phyloP scores from a whole-genome alignment of 2,797 vertebrate species.

The Cyprinodon diabolis region DNA sequence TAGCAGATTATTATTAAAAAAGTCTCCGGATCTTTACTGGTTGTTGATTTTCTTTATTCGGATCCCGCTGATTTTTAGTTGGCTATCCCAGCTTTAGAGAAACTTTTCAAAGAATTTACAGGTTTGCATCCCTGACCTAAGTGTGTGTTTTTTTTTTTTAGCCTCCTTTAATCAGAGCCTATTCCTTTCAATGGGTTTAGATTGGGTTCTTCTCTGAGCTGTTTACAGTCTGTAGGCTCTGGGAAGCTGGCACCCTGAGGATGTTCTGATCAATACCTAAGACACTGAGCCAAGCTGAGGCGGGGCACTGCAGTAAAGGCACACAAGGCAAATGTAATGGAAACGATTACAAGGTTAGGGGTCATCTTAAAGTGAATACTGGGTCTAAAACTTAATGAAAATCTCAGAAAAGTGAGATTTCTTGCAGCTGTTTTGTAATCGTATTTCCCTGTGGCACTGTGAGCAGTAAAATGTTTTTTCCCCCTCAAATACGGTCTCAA shows the following conservation, averaged over 20 bases:
- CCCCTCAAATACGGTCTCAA: conserved; percentile 39
- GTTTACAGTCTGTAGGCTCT: conserved; percentile 35
- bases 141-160: conserved; percentile 7
- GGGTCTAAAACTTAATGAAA: conserved; percentile 24
- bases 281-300: conserved; percentile 52
- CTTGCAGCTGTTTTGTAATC: conserved; percentile 18
- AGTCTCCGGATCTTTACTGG: no score
- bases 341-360: conserved; percentile 21
- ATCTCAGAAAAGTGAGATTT: conserved; percentile 1
- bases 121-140: background rate
- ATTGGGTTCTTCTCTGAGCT: conserved; percentile 14
- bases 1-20: no score
- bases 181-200: conserved; percentile 25
- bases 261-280: conserved; percentile 68
- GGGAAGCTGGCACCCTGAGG: conserved; percentile 56
- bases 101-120: background rate
- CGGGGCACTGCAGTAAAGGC: conserved; percentile 68
- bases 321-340: conserved; percentile 30
- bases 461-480: conserved; percentile 26
- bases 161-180: conserved; percentile 14
- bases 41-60: no score
- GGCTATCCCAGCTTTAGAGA: background rate
- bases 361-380: conserved; percentile 24
- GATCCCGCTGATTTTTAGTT: no score
- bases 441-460: conserved; percentile 21